Base-by-base conservation (phyloP, 2,888 invertebrate species). In the Polydrusus tereticollis region DNA sequence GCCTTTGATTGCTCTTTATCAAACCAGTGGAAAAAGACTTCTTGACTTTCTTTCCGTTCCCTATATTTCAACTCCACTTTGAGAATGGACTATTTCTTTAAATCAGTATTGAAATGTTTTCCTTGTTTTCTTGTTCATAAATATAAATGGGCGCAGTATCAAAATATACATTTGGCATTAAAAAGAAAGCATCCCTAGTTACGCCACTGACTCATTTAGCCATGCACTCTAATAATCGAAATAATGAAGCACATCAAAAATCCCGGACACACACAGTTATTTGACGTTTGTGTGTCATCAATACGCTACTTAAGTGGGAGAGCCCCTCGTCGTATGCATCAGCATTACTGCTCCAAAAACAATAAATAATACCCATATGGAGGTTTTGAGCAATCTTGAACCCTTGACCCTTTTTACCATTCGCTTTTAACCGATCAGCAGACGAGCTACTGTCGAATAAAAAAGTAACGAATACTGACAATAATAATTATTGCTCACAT, bases 251-350 rank as follows among this genome's bases (percentile, higher is more conserved):
- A 41, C 26, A 47, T 62, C 41, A 66, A 58, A 58, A 20, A 45
- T 43, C 18, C 16, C 41, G 18, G 14, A 26, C 29, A 29, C 41
- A 33, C 41, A 58, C 18, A 29, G 10, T 14, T 14, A 20, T 26
- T 38, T 43, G 26, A 52, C 26, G 66, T 66, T 29, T 66, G 66
- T 78, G 74, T 77, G 33, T 55, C 80, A 80, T 80, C 75, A 75
- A 62, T 79, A 79, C 76, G 76, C 76, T 66, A 75, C 78, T 78
- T 77, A 80, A 81, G 80, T 80, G 80, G 82, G 81, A 81, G 80
- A 82, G 79, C 76, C 79, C 76, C 75, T 73, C 38, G 64, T 69
- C 43, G 33, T 58, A 64, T 69, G 69, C 64, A 69, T 69, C 58
- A 58, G 78, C 79, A 80, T 78, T 78, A 80, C 79, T 78, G 78